Base-by-base conservation (phyloP, 2,888 invertebrate genomes). In the Macaria notata region DNA sequence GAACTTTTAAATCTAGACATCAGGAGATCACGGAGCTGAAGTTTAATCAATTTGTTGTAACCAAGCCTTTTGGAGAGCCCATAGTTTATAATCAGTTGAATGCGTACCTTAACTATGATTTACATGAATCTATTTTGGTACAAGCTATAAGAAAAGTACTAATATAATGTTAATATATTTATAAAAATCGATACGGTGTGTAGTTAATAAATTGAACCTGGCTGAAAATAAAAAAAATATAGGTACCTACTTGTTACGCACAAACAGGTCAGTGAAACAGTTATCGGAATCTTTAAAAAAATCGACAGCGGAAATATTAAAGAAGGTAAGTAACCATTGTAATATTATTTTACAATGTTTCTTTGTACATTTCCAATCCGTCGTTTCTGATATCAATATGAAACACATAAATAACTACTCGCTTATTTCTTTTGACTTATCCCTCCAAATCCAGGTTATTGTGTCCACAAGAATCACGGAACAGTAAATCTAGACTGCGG, bases 61-160 rank as follows among this genome's bases (percentile, higher is more conserved):
- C 56, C 53, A 41, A 49, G 52, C 52, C 59, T 63, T 71, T 74
- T 53, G 53, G 44, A 50, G 46, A 29, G 33, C 36, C 46, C 73
- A 76, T 82, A 78, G 74, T 78, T 81, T 72, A 81, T 78, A 78
- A 81, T 81, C 81, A 82, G 71, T 69, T 74, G 74, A 76, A 79
- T 76, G 59, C 72, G 60, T 53, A 56, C 4, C 56, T 59, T 51
- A 59, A 29, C 31, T 54, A 57, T 51, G 47, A 59, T 73, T 68
- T 64, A 63, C 59, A 62, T 55, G 19, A 19, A 19, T 19, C 19
- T 19, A 19, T 19, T 3, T 7, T 49, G 61, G 65, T 56, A 9
- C 33, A 58, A 65, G 55, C 33, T 19, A 19, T 19, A 19, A 19
- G 19, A 19, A 19, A 19, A 19, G 19, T 19, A 19, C 19, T 19